Conservation (phyloP, 2,888 invertebrate species). For the Drosophila trichaetosa region DNA sequence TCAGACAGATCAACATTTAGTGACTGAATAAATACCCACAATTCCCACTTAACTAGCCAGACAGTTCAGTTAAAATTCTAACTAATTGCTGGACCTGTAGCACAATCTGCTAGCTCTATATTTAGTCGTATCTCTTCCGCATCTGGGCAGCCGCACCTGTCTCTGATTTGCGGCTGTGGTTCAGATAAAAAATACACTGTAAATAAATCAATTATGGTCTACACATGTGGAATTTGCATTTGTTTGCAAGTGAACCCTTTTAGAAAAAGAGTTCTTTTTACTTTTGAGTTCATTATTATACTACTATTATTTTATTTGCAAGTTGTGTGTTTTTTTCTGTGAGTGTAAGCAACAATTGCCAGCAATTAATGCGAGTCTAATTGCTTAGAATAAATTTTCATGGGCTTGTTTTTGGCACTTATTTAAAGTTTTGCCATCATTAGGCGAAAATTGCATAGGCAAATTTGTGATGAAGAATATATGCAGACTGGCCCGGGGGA, state of each 20-base stretch:
- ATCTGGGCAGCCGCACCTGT: conserved; percentile 40
- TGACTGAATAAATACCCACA: conserved; percentile 29
- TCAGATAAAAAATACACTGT: conserved; percentile 38
- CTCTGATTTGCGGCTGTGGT: conserved; percentile 35
- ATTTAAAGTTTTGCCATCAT: conserved; percentile 38
- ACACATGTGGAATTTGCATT: not conserved
- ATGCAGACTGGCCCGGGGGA: conserved; percentile 20
- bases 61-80: conserved; percentile 43
- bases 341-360: conserved; percentile 35
- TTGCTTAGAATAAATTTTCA: conserved; percentile 30
- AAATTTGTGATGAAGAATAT: conserved; percentile 37
- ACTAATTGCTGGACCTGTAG: conserved; percentile 39
- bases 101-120: conserved; percentile 18
- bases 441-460: conserved; percentile 51
- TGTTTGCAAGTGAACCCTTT: not conserved
- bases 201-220: not conserved
- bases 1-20: conserved; percentile 40
- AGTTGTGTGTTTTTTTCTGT: not conserved
- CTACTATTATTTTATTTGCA: not conserved
- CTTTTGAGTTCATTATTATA: not conserved
- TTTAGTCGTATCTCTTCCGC: conserved; percentile 49
- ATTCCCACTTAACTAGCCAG: conserved; percentile 34
- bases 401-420: conserved; percentile 3
- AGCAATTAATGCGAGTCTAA: conserved; percentile 51
- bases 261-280: not conserved